Evolutionary conservation across 2,113 vertebrate genomes (phyloP).

Genomic region (Turnix velox): DNA sequence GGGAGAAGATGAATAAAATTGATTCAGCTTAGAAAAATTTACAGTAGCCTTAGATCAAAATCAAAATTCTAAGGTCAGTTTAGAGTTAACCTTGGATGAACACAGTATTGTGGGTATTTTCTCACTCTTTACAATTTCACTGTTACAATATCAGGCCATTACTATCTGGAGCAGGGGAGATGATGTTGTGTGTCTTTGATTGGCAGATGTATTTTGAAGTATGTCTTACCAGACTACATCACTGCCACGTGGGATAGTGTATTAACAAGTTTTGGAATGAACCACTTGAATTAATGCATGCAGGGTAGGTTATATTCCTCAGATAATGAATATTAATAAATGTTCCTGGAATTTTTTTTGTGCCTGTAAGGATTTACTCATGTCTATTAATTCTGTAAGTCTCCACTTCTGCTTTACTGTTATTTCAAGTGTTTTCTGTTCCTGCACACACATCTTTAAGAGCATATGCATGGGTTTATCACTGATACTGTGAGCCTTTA

Average conservation of each 20-base stretch:
- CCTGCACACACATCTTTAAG: not conserved
- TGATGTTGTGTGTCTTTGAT: not conserved
- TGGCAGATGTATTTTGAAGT: not conserved
- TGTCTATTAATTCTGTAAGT: not conserved
- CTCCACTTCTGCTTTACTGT: not conserved
- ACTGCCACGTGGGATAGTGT: accelerated
- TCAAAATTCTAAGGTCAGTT: not conserved
- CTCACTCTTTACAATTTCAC: not conserved
- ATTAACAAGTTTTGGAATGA: not conserved
- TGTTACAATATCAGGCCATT: not conserved
- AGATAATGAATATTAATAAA: not conserved
- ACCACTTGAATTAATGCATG: not conserved
- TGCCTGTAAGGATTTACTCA: not conserved
- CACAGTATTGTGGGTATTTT: not conserved
- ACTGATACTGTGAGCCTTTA: not conserved
- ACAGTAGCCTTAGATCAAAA: not conserved
- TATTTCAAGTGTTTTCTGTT: not conserved
- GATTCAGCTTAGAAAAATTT: not conserved
- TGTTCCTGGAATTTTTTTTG: not conserved
- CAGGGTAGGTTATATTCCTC: not conserved
- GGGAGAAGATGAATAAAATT: not conserved
- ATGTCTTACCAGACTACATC: not conserved
- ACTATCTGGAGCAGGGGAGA: not conserved
- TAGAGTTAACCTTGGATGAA: not conserved
- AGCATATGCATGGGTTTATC: not conserved